phyloP scores from a whole-genome alignment of 2,888 invertebrate species.

The Cosmia pyralina region DNA sequence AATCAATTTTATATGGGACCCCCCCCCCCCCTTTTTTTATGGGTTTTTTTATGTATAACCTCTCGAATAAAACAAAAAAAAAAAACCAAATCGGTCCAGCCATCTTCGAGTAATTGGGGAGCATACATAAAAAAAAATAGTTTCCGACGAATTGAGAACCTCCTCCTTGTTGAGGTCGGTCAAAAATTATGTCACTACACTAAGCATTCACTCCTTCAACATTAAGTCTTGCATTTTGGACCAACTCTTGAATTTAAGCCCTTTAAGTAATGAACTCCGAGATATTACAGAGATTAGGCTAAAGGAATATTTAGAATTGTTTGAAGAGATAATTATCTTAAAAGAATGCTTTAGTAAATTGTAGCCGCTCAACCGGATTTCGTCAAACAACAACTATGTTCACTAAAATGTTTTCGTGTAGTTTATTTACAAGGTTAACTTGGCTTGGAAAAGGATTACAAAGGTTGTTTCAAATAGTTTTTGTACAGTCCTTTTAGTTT shows the following conservation, averaged over 20 bases:
- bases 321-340: slow-evolving; percentile 47
- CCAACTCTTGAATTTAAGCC: slow-evolving; percentile 54
- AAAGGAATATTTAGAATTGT: slow-evolving; percentile 57
- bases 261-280: slow-evolving; percentile 62
- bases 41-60: too few relatives aligned
- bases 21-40: too few relatives aligned
- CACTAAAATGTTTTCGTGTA: slow-evolving; percentile 40
- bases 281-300: slow-evolving; percentile 41
- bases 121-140: too few relatives aligned
- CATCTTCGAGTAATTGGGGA: too few relatives aligned
- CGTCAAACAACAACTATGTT: slow-evolving; percentile 53
- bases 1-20: too few relatives aligned
- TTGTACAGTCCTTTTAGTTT: slow-evolving; percentile 21
- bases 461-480: slow-evolving; percentile 33
- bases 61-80: too few relatives aligned
- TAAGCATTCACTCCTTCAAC: slow-evolving; percentile 37
- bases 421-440: slow-evolving; percentile 47
- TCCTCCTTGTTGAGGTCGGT: too few relatives aligned
- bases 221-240: slow-evolving; percentile 52
- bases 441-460: slow-evolving; percentile 36
- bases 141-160: too few relatives aligned
- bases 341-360: slow-evolving; percentile 58
- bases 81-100: too few relatives aligned
- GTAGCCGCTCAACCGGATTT: slow-evolving; percentile 29
- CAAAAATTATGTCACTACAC: slow-evolving; percentile 33